Evolutionary conservation across 2,113 vertebrate genomes (phyloP).

Genomic region (Semnornis frantzii): DNA sequence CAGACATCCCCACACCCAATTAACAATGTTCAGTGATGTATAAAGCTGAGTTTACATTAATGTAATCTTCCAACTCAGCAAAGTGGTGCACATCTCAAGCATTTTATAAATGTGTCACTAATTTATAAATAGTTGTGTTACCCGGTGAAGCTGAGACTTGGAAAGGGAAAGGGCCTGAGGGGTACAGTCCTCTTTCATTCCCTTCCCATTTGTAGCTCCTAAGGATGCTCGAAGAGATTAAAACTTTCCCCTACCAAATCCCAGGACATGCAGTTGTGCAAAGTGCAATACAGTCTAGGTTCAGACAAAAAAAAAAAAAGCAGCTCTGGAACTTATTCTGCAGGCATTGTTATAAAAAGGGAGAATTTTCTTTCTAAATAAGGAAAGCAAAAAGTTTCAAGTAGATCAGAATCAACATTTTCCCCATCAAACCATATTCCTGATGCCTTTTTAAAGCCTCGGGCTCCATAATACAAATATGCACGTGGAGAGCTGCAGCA

Average conservation of each 20-base stretch:
- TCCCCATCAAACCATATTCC: not conserved
- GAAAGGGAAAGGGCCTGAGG: constrained; percentile 41
- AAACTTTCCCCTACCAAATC: constrained; percentile 51
- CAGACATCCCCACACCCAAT: constrained; percentile 60
- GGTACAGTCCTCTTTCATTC: constrained; percentile 42
- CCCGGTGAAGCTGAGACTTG: not conserved
- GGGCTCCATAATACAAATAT: not conserved
- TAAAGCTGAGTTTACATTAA: constrained; percentile 61
- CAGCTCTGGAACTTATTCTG: not conserved
- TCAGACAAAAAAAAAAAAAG: not conserved
- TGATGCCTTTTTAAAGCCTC: not conserved
- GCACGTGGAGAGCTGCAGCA: not conserved
- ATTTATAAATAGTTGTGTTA: constrained; percentile 52
- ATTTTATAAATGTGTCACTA: constrained; percentile 62
- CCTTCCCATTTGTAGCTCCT: constrained; percentile 39
- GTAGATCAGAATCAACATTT: not conserved
- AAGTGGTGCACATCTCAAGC: not conserved
- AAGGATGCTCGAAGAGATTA: constrained; percentile 59
- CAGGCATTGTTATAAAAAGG: not conserved
- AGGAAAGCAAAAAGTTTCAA: not conserved
- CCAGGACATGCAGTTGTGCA: not conserved
- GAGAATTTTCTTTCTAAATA: not conserved
- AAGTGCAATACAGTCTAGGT: not conserved
- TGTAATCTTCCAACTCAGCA: constrained; percentile 53
- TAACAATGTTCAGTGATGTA: constrained; percentile 68